Evolutionary conservation across 2,888 invertebrate genomes (phyloP).

Genomic region (Pinctada fucata): DNA sequence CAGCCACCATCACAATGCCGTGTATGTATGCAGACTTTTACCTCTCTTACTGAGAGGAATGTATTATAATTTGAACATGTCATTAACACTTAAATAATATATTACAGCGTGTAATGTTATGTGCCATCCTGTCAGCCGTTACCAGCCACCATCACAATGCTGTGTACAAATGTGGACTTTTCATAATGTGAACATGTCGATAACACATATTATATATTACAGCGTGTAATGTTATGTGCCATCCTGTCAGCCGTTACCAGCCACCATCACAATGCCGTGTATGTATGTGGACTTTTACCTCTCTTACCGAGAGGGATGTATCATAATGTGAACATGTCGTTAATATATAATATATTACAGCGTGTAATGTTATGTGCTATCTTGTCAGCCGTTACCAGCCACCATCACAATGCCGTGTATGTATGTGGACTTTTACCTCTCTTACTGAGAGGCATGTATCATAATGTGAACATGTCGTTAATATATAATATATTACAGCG

Average conservation of each 20-base stretch:
- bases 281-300: constrained; percentile 55
- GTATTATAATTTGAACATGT: constrained; percentile 15
- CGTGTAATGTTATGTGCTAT: constrained; percentile 44
- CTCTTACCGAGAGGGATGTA: constrained; percentile 48
- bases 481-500: neutral
- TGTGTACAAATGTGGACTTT: neutral
- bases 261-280: constrained; percentile 60
- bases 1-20: constrained; percentile 58
- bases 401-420: constrained; percentile 59
- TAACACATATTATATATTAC: neutral
- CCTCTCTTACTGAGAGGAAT: constrained; percentile 51
- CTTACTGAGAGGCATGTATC: constrained; percentile 49
- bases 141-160: constrained; percentile 60
- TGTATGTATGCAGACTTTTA: constrained; percentile 53
- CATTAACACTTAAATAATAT: too few relatives aligned
- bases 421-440: constrained; percentile 54
- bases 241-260: constrained; percentile 41
- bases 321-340: neutral
- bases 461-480: too few relatives aligned
- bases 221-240: constrained; percentile 44
- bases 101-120: constrained; percentile 41
- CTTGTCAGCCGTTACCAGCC: constrained; percentile 44
- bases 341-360: neutral
- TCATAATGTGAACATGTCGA: too few relatives aligned
- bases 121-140: constrained; percentile 41